Conservation (phyloP, 1,140 invertebrate species). For the Drosophila hydei region DNA sequence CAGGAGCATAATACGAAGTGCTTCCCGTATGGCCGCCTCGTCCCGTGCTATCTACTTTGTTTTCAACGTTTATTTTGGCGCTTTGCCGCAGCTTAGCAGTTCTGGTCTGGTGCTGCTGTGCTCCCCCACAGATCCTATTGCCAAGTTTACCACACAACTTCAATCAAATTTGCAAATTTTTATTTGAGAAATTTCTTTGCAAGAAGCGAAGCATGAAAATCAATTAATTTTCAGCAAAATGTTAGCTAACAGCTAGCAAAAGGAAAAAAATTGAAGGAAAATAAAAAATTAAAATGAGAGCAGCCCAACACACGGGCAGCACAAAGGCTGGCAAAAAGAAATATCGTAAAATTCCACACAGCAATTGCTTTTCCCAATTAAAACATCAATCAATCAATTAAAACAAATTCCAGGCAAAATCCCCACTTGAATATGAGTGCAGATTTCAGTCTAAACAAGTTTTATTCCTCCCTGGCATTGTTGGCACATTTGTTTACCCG, state of each 20-base stretch:
- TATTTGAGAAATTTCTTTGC: constrained; percentile 80
- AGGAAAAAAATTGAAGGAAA: constrained; percentile 7
- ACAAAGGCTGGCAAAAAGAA: constrained; percentile 21
- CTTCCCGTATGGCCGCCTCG: too few species aligned
- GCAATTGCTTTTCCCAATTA: constrained; percentile 78
- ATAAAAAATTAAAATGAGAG: constrained; percentile 14
- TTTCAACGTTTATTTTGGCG: constrained; percentile 50
- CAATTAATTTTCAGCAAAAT: constrained; percentile 80
- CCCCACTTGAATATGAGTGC: constrained; percentile 71
- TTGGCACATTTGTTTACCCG: constrained; percentile 65
- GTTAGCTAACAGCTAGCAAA: constrained; percentile 50
- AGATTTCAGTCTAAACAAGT: constrained; percentile 67
- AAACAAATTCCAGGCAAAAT: constrained; percentile 77
- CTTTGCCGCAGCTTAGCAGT: constrained; percentile 66
- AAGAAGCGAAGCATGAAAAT: constrained; percentile 77
- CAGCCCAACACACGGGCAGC: constrained; percentile 2
- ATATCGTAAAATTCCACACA: constrained; percentile 45
- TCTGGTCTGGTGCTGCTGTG: constrained; percentile 1
- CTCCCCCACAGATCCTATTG: background rate
- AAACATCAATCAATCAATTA: constrained; percentile 83
- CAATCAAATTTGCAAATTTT: constrained; percentile 82
- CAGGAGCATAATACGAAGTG: constrained; percentile 7
- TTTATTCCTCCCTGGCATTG: constrained; percentile 38
- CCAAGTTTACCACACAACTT: constrained; percentile 59
- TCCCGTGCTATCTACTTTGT: constrained; percentile 5